Conservation (phyloP, 2,888 invertebrate species). For the Drosophila sordidula region DNA sequence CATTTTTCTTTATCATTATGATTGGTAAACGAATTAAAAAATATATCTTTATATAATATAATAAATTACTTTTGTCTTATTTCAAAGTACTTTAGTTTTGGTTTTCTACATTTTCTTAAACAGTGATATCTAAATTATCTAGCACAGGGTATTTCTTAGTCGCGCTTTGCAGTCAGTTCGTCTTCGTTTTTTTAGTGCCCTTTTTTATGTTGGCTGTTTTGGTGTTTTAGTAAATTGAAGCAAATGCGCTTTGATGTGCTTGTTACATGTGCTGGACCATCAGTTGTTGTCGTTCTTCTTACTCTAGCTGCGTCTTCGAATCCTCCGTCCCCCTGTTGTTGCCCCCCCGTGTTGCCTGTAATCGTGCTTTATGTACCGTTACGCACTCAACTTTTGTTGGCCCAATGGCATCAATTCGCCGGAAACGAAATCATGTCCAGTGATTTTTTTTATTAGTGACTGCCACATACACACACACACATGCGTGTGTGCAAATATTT, state of each 20-base stretch:
- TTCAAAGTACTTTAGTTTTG: too few relatives aligned
- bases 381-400: conserved; percentile 76
- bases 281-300: conserved; percentile 9
- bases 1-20: too few relatives aligned
- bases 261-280: conserved; percentile 69
- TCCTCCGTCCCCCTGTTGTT: conserved; percentile 2
- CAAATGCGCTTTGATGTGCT: conserved; percentile 83
- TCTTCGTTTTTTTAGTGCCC: conserved; percentile 30
- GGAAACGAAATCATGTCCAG: conserved; percentile 70
- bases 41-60: too few relatives aligned
- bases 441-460: conserved; percentile 65
- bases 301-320: neutral
- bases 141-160: conserved; percentile 24
- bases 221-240: conserved; percentile 83
- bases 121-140: too few relatives aligned
- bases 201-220: conserved; percentile 32
- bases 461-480: conserved; percentile 9
- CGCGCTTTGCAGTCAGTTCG: neutral
- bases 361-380: conserved; percentile 84
- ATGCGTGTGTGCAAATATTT: conserved; percentile 67
- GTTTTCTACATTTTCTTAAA: too few relatives aligned
- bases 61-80: too few relatives aligned
- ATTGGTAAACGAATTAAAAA: too few relatives aligned
- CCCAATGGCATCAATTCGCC: conserved; percentile 63
- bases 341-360: conserved; percentile 55